These are phyloP conservation scores for Cyclura pinguis DNA, from an alignment of 2,797 vertebrate genomes.

Conservation along the genomic window DNA sequence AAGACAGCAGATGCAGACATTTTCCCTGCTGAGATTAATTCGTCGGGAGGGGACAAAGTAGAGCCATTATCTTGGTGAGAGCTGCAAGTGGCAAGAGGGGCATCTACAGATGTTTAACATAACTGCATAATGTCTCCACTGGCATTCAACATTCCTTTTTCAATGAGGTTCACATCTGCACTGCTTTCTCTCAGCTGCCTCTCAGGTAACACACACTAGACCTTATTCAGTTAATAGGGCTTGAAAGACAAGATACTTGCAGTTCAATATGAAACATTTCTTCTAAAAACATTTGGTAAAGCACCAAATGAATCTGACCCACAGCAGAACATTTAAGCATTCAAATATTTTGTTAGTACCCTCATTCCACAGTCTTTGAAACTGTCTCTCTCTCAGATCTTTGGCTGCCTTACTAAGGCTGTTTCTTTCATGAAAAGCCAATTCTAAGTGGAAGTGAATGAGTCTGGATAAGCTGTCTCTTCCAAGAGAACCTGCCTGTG, in stretches of 20 bases:
- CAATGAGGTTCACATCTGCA: slow-evolving; percentile 50
- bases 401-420: neutral
- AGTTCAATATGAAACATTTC: neutral
- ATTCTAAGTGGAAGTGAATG: neutral
- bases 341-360: neutral
- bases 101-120: slow-evolving; percentile 46
- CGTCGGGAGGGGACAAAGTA: slow-evolving; percentile 53
- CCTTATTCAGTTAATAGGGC: slow-evolving; percentile 30
- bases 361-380: neutral
- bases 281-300: neutral
- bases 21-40: slow-evolving; percentile 65
- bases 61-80: slow-evolving; percentile 61
- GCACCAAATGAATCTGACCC: neutral
- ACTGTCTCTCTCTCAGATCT: neutral
- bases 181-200: slow-evolving; percentile 11
- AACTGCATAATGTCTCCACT: slow-evolving; percentile 46
- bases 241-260: neutral
- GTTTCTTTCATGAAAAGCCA: neutral
- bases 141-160: slow-evolving; percentile 50
- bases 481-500: neutral
- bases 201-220: slow-evolving; percentile 13
- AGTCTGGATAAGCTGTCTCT: neutral
- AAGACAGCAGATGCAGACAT: slow-evolving; percentile 60
- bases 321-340: neutral
- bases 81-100: slow-evolving; percentile 55